phyloP scores from a whole-genome alignment of 1,140 invertebrate species.

The Drosophila bocqueti region DNA sequence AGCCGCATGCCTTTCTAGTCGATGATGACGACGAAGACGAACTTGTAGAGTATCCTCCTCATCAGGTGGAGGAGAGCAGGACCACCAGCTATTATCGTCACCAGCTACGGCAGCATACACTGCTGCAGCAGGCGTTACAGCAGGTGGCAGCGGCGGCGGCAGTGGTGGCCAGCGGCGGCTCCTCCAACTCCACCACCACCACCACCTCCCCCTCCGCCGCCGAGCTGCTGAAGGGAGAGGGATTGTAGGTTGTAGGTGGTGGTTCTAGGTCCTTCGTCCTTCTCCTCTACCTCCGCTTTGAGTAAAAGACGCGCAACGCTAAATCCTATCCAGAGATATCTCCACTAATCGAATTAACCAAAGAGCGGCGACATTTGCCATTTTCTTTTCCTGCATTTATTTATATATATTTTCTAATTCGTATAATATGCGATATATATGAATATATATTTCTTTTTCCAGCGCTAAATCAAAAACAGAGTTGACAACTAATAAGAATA shows the following conservation, averaged over 20 bases:
- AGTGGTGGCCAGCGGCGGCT: conserved; percentile 49
- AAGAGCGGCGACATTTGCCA: conserved; percentile 57
- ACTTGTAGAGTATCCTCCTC: conserved; percentile 1
- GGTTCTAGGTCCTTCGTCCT: conserved; percentile 16
- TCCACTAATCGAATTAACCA: conserved; percentile 78
- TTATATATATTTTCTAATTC: conserved; percentile 25
- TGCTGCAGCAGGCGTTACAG: conserved; percentile 76
- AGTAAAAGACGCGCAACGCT: conserved; percentile 40
- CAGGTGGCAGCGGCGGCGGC: conserved; percentile 63
- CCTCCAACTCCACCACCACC: conserved; percentile 2
- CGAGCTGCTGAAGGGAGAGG: conserved; percentile 27
- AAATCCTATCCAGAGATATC: conserved; percentile 29
- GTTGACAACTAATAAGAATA: conserved; percentile 52
- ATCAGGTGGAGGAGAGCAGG: conserved; percentile 23
- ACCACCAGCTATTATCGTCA: conserved; percentile 61
- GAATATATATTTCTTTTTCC: conserved; percentile 43
- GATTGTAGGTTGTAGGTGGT: conserved; percentile 10
- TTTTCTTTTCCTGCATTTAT: conserved; percentile 59
- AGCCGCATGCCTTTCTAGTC: conserved; percentile 52
- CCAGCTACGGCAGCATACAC: conserved; percentile 64
- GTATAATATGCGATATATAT: conserved; percentile 19
- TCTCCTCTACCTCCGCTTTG: conserved; percentile 24
- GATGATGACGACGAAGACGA: conserved; percentile 69
- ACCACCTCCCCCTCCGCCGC: conserved; percentile 11
- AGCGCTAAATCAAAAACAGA: conserved; percentile 56